A percentile compares a stretch with the other conserved stretches of the same genome.
phyloP scores from a whole-genome alignment of 53 echinoderm and acorn worm species.

The Pentamera pediparva region DNA sequence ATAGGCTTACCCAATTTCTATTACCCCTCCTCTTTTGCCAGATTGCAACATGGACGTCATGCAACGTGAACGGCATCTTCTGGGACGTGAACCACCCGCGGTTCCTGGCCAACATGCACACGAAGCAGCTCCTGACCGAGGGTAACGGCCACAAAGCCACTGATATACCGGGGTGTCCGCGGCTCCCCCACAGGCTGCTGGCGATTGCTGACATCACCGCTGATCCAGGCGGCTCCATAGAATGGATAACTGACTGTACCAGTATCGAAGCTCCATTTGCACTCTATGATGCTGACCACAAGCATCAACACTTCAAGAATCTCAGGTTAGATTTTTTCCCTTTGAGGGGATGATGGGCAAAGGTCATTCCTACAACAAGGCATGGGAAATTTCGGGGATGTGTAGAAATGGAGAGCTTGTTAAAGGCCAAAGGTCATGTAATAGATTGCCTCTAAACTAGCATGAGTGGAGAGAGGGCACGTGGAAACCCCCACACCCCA shows the following conservation, averaged over 20 bases:
- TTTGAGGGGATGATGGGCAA: no score
- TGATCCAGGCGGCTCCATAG: constrained; percentile 94
- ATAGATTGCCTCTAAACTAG: no score
- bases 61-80: constrained; percentile 96
- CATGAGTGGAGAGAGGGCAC: no score
- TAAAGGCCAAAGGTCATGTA: no score
- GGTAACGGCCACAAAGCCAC: constrained; percentile 57
- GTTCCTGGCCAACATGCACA: constrained; percentile 92
- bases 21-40: not conserved
- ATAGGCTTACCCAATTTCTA: no score
- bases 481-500: no score
- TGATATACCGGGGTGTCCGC: constrained; percentile 69
- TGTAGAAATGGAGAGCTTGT: no score
- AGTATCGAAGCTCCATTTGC: constrained; percentile 89
- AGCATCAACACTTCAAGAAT: constrained; percentile 93
- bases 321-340: constrained; percentile 43
- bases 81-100: constrained; percentile 91
- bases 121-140: constrained; percentile 71
- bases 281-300: constrained; percentile 84
- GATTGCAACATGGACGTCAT: constrained; percentile 97
- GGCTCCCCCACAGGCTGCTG: constrained; percentile 85
- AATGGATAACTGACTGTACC: constrained; percentile 88
- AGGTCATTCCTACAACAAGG: no score
- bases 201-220: constrained; percentile 99
- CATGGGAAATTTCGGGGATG: no score